Base-by-base conservation (phyloP, 1,140 invertebrate genomes). In the Stegodyphus mimosarum region DNA sequence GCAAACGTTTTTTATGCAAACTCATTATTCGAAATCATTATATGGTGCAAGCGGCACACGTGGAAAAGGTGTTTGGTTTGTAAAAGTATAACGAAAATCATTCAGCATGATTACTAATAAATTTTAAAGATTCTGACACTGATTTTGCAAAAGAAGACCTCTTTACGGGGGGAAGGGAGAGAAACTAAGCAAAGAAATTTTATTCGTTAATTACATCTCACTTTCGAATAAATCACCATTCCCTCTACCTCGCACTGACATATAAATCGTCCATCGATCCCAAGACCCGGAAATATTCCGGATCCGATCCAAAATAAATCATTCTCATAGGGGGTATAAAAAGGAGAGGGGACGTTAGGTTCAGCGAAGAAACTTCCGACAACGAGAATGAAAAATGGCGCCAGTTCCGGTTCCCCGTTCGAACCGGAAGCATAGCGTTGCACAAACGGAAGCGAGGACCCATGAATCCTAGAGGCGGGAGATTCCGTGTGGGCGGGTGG, bases 381-480 rank as follows among this genome's bases (percentile, higher is more conserved):
- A 76, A 49, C 15, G 48, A 51, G 64, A 60, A 84, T 84, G 81
- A 84, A 76, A 84, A 84, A 84, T 84, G 73, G 73, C 71, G 63
- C 15, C 15, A 51, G 60, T 84, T 84, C 81, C 81, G 81, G 81
- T 83, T 53, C 18, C 80, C 55, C 49, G 48, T 50, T 52, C 17
- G 53, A 64, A 81, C 60, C 81, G 81, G 81, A 84, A 84, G 81
- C 81, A 84, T 84, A 84, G 80, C 80, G 55, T 83, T 74, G 80
- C 71, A 67, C 52, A 49, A 52, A 48, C 80, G 80, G 80, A 83
- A 72, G 70, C 63, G n/a, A 55, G 53, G 55, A 48, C 51, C 71
- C 80, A 50, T 60, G 78, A 69, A 72, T 70, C 33, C 33, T 33
- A 33, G 33, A 33, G 33, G 33, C 33, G 33, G 75, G 75, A 49